Evolutionary conservation across 2,888 invertebrate genomes (phyloP), one percentile per base, ranked within the genome.

Genomic region (Spisula solida): DNA sequence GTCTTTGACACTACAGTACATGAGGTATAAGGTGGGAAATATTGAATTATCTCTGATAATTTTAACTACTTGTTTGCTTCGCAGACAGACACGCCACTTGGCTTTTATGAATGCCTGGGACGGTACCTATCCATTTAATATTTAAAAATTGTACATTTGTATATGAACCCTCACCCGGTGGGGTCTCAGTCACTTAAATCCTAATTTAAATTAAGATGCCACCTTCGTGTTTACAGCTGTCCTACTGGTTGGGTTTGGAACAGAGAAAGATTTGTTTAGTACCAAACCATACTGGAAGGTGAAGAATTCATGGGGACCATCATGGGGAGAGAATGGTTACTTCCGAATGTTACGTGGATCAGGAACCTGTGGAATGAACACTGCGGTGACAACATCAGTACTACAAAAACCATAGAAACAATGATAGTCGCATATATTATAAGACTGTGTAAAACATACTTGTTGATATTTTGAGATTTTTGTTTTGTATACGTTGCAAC

Each of bases 301-400:
- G 14, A 95, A 95, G 90, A 95, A 95, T 85, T 95, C 95, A 0
- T 96, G 96, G 96, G 96, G 95, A 10, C 85, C 87, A 10, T 93
- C 89, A n/a, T 96, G 95, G 95, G 96, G 96, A 4, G 93, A 94
- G 88, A 85, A 93, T 10, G 95, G 95, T 41, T 95, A 95, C 89
- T 95, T 95, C 89, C 87, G 93, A 79, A 95, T 95, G 14, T 89
- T 93, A 51, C 90, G 95, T n/a, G 94, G 93, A 0, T 89, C 85
- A 16, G 95, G 95, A 0, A 94, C 91, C 34, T 95, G 95, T 88
- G 95, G 95, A 14, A 92, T 95, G 31, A 95, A 95, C 84, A 95
- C 95, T 0, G 94, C 94, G 87, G 95, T 95, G 10, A 95, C 95
- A 5, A 94, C 95, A n/a, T 95, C 94, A 0, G 89, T 94, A 8